Percentiles rank a stretch among this genome's conserved stretches.
Conservation (phyloP, 2,113 vertebrate species). For the Aldabrachelys gigantea region DNA sequence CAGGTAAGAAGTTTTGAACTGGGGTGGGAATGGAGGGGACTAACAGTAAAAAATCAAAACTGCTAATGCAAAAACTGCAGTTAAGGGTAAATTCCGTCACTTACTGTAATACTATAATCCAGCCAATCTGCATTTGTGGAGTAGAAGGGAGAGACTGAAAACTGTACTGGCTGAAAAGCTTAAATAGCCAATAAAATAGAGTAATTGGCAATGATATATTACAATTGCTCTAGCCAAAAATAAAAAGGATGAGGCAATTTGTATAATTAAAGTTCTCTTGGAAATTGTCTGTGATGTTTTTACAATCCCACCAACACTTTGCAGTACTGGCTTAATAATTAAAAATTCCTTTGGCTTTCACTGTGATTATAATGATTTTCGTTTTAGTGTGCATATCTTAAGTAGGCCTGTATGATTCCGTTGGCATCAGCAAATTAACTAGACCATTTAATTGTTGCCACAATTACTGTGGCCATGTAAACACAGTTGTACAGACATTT, state of each 20-base stretch:
- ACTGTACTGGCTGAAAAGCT: neutral
- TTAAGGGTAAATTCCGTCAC: neutral
- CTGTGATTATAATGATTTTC: neutral
- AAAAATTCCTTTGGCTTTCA: slow-evolving; percentile 49
- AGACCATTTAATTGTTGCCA: slow-evolving; percentile 33
- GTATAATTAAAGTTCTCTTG: slow-evolving; percentile 17
- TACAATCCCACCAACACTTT: slow-evolving; percentile 23
- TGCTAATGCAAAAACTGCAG: neutral
- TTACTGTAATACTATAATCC: neutral
- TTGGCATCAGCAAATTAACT: slow-evolving; percentile 48
- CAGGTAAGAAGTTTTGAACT: neutral
- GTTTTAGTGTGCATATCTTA: neutral
- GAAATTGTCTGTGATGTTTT: slow-evolving; percentile 1
- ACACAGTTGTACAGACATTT: neutral
- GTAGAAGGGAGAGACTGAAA: slow-evolving; percentile 7
- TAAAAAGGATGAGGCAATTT: neutral
- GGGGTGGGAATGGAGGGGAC: neutral
- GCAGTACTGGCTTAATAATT: slow-evolving; percentile 22
- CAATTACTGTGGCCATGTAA: neutral
- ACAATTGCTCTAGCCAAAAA: neutral
- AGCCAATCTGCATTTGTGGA: neutral
- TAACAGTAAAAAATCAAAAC: neutral
- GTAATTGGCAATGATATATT: slow-evolving; percentile 8
- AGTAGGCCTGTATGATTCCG: slow-evolving; percentile 3
- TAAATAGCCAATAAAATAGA: slow-evolving; percentile 6